Evolutionary conservation across 2,113 vertebrate genomes (phyloP).

Genomic region (Nyctibius bracteatus): DNA sequence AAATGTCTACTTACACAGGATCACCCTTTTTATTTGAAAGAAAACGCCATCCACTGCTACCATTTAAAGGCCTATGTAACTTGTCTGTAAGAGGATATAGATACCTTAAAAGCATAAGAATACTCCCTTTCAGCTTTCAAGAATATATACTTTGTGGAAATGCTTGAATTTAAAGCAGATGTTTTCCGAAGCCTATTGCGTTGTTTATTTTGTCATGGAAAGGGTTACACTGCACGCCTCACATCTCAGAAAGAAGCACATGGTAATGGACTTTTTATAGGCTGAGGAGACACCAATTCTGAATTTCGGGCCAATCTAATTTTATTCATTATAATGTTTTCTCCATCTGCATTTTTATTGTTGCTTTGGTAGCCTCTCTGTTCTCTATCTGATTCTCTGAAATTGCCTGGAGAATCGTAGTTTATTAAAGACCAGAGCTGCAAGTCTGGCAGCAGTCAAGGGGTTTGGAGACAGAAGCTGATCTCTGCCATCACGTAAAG

Average conservation of each 20-base stretch:
- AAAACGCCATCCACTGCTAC: background rate
- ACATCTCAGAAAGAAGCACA: background rate
- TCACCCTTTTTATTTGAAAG: background rate
- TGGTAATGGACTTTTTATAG: background rate
- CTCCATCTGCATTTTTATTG: constrained; percentile 13
- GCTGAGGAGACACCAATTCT: background rate
- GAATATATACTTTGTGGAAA: background rate
- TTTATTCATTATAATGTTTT: constrained; percentile 1
- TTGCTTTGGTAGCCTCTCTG: background rate
- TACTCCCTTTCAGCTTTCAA: background rate
- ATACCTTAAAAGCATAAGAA: background rate
- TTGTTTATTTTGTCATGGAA: background rate
- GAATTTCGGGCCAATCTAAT: background rate
- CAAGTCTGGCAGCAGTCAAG: background rate
- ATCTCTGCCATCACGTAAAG: background rate
- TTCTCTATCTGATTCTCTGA: background rate
- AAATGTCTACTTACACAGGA: background rate
- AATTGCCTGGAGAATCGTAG: background rate
- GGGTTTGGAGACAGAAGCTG: background rate
- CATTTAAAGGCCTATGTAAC: rapidly evolving
- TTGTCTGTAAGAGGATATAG: background rate
- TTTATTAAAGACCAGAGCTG: background rate
- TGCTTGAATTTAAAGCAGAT: background rate
- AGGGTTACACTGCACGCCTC: background rate
- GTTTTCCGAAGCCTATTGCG: background rate